Base-by-base conservation (phyloP, 2,888 invertebrate genomes). In the Latrodectus elegans region DNA sequence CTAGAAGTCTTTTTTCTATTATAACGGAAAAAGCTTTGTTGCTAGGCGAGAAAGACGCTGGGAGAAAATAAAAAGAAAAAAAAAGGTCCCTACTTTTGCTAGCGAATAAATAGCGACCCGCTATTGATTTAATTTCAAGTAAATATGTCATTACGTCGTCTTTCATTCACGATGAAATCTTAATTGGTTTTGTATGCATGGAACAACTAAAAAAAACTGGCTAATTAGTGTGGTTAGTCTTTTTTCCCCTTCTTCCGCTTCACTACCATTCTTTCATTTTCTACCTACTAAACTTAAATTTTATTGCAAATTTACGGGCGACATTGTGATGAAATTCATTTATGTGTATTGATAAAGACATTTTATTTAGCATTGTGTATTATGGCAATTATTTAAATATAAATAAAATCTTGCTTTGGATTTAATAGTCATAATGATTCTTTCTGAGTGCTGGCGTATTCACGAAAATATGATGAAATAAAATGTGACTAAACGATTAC, bases 111-210 rank as follows among this genome's bases (percentile, higher is more conserved):
- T 60, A 60, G n/a, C 60, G n/a, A 15, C 60, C n/a, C 60, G n/a
- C 12, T 60, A 60, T 60, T 60, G 60, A 60, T 60, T n/a, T 60
- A 60, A 60, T 60, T 60, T 60, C 60, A n/a, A 60, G 60, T 60
- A 60, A 60, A 60, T 60, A 60, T 60, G 60, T 60, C n/a, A 60
- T 60, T 60, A 15, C n/a, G 12, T n/a, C 60, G 60, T 60, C 60
- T n/a, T 12, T 6, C 11, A n/a, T 60, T n/a, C 14, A 60, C 14
- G 60, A 60, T 15, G 60, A n/a, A 60, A 15, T 15, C 14, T 10
- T 60, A 60, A 60, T 60, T 15, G 60, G 60, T 60, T 60, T 60
- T 15, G 11, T n/a, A 60, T 60, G 14, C 60, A 60, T 60, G 4
- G n/a, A 1, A 60, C 6, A 10, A 60, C 12, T 8, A 60, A 11